Conservation (phyloP, 2,888 invertebrate genomes). For the Pheosia tremula region DNA sequence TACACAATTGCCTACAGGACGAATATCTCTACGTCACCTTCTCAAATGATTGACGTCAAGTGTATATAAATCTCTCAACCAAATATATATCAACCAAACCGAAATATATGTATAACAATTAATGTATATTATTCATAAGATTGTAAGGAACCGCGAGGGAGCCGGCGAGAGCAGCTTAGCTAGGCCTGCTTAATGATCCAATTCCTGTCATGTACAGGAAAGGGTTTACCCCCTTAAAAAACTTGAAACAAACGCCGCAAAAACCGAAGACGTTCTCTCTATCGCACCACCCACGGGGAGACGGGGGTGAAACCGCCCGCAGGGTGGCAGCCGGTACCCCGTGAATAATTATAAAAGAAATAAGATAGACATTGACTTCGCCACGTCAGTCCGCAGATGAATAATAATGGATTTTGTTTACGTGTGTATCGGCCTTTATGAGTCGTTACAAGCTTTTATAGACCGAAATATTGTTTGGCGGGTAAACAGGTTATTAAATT, state of each 20-base stretch:
- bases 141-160: conserved; percentile 55
- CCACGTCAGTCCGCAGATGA: conserved; percentile 80
- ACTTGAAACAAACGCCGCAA: conserved; percentile 84
- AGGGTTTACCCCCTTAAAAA: conserved; percentile 84
- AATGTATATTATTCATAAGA: conserved; percentile 53
- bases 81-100: conserved; percentile 29
- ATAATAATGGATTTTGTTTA: conserved; percentile 82
- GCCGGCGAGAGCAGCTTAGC: conserved; percentile 68
- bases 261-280: conserved; percentile 82
- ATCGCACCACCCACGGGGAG: conserved; percentile 57
- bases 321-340: conserved; percentile 54
- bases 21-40: no score
- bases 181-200: conserved; percentile 84
- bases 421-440: conserved; percentile 73
- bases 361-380: conserved; percentile 84
- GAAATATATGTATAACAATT: conserved; percentile 42
- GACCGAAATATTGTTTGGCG: conserved; percentile 59
- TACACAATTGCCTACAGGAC: no score
- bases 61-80: not conserved
- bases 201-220: conserved; percentile 85
- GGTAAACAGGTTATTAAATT: conserved; percentile 63
- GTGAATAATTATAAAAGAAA: conserved; percentile 85
- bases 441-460: conserved; percentile 62
- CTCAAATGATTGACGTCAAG: no score
- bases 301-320: conserved; percentile 51